Conservation (phyloP, 2,797 vertebrate genomes). For the Urosaurus nigricauda region DNA sequence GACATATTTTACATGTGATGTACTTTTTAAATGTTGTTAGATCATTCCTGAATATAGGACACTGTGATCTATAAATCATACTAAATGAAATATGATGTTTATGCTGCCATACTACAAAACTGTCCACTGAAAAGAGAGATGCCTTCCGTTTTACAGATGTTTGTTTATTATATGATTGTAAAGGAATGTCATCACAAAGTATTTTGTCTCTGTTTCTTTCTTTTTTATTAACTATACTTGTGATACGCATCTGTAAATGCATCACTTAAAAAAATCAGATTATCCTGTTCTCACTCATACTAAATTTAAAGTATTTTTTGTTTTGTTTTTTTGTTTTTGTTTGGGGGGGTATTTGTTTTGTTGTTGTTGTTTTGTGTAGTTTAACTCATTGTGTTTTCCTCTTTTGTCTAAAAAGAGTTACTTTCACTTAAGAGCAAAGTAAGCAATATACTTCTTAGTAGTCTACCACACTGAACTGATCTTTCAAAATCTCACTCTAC, state of each 20-base stretch:
- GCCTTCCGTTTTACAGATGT: neutral
- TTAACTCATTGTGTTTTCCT: no score
- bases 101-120: slow-evolving; percentile 15
- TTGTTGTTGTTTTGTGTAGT: no score
- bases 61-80: neutral
- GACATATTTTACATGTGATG: neutral
- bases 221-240: slow-evolving; percentile 1
- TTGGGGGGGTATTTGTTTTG: no score
- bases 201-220: neutral
- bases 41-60: slow-evolving; percentile 28
- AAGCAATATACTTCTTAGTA: no score
- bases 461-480: no score
- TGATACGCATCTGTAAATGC: slow-evolving; percentile 9
- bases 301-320: no score
- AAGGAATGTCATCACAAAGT: neutral
- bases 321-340: no score
- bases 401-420: no score
- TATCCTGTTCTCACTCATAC: neutral
- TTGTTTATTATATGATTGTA: slow-evolving; percentile 2
- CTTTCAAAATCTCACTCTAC: neutral
- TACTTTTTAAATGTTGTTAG: neutral
- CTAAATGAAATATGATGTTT: neutral
- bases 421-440: no score
- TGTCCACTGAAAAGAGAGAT: slow-evolving; percentile 19
- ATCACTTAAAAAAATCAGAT: slow-evolving; percentile 27